Evolutionary conservation across 2,797 vertebrate genomes (phyloP), one percentile per base, ranked within the genome.

Genomic region (Cetoscarus ocellatus): DNA sequence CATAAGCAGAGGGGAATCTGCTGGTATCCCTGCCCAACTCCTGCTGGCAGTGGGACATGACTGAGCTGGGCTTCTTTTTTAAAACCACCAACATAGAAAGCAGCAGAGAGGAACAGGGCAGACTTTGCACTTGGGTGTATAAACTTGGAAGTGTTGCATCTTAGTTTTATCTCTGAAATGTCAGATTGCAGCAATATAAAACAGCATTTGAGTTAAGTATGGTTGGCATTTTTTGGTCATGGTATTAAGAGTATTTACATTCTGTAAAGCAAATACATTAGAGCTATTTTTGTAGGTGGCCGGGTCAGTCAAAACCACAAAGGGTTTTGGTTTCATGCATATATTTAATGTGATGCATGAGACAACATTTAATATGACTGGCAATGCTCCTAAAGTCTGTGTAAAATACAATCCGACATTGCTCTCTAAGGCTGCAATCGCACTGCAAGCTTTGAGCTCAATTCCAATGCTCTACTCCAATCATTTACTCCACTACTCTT

Each of bases 1-100:
- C 91, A 93, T 95, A 93, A 95, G 78, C 78, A 80, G 73, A 35
- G 77, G 89, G 86, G 93, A 94, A 95, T 95, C 91, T 88, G 83
- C 81, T 93, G 91, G 93, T 86, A 91, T 86, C 85, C 80, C 76
- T 83, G 74, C 70, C 73, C 79, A 80, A 61, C 73, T 85, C 69
- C 80, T 58, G 81, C 80, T 90, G 85, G 82, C 82, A 84, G 75
- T 47, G 44, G 55, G 61, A 55, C 66, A 60, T 36, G 65, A 38
- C 53, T 35, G 75, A 75, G 69, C 61, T 15, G 40, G 63, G 70
- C 75, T 68, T 73, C 66, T 70, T 73, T 83, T 81, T 72, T 63
- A 75, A 69, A 36, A 64, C 62, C 6, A 47, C 58, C 57, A 72
- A 84, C 68, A 72, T 44, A 61, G 68, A 73, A 35, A 61, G 50